Conservation (phyloP, 2,113 vertebrate species). For the Grammomys dolichurus region DNA sequence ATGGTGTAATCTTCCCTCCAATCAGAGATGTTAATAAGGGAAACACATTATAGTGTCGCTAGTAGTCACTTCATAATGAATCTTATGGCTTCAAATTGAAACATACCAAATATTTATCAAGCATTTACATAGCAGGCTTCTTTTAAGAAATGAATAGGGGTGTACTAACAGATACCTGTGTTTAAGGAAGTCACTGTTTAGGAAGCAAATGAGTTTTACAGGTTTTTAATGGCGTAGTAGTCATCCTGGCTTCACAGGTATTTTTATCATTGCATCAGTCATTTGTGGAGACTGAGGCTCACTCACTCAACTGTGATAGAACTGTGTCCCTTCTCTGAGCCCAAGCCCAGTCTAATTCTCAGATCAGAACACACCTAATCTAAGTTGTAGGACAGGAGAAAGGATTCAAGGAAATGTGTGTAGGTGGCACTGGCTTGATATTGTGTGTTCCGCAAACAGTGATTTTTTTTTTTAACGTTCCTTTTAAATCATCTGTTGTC, state of each 20-base stretch:
- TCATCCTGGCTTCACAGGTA: neutral
- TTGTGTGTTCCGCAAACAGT: neutral
- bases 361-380: neutral
- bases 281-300: neutral
- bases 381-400: neutral
- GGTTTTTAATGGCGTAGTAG: neutral
- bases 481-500: conserved; percentile 34
- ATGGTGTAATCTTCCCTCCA: neutral
- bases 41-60: conserved; percentile 9
- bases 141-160: neutral
- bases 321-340: neutral
- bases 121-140: neutral
- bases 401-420: neutral
- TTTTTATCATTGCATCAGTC: neutral
- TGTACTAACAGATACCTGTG: neutral
- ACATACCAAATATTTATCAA: neutral
- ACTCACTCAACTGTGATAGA: neutral
- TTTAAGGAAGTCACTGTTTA: conserved; percentile 40
- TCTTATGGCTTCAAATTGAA: neutral
- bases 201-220: conserved; percentile 7
- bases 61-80: conserved; percentile 11
- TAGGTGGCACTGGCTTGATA: neutral
- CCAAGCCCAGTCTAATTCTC: neutral
- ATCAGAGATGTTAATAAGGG: conserved; percentile 21
- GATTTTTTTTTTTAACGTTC: neutral